Evolutionary conservation across 2,888 invertebrate species (phyloP).

Genomic region (Mythimna ferrago): DNA sequence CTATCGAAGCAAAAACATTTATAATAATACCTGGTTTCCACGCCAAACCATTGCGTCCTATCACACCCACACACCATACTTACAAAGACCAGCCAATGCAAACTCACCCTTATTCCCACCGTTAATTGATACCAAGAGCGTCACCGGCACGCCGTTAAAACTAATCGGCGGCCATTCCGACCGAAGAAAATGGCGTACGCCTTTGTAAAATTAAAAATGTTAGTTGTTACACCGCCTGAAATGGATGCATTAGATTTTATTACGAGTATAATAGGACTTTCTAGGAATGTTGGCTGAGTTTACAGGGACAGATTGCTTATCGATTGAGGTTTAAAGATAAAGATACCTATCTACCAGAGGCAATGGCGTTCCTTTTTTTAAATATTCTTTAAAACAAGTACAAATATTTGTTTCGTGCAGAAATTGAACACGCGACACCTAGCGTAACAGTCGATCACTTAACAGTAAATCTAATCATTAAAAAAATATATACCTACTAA

Average conservation of each 20-base stretch:
- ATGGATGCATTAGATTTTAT: slow-evolving; percentile 52
- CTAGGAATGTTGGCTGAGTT: slow-evolving; percentile 21
- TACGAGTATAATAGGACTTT: slow-evolving; percentile 21
- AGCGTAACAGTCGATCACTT: too few relatives aligned
- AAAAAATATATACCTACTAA: too few relatives aligned
- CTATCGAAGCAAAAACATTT: neutral
- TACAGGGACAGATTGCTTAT: slow-evolving; percentile 20
- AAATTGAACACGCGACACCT: too few relatives aligned
- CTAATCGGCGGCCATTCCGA: slow-evolving; percentile 51
- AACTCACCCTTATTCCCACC: slow-evolving; percentile 31
- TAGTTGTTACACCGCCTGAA: slow-evolving; percentile 27
- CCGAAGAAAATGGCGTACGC: slow-evolving; percentile 39
- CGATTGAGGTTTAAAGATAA: slow-evolving; percentile 9
- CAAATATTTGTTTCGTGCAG: too few relatives aligned
- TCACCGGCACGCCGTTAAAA: slow-evolving; percentile 56
- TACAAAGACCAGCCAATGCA: neutral
- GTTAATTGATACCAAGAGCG: slow-evolving; percentile 58
- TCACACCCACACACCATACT: neutral
- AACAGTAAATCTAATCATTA: too few relatives aligned
- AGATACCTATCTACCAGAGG: neutral
- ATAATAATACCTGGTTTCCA: neutral
- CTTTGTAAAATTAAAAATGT: slow-evolving; percentile 58
- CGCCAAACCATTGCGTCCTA: neutral
- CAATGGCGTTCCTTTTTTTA: neutral
- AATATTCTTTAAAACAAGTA: too few relatives aligned